Evolutionary conservation across 2,888 invertebrate genomes (phyloP).

Genomic region (Leptinotarsa rubiginosa): DNA sequence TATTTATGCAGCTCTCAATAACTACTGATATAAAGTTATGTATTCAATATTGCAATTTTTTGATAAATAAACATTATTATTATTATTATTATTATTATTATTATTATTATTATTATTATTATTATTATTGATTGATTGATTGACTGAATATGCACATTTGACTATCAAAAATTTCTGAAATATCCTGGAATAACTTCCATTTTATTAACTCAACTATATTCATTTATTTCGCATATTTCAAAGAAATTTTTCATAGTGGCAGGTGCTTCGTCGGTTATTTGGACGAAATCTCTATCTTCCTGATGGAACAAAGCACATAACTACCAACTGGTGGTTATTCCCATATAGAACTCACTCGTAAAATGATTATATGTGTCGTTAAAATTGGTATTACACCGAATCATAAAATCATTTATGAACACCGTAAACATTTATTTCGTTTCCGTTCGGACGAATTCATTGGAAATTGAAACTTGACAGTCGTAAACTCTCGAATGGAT

Average conservation of each 20-base stretch:
- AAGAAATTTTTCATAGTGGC: not conserved
- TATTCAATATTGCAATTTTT: no score
- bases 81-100: no score
- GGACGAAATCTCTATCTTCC: not conserved
- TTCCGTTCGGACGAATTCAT: not conserved
- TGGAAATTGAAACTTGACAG: not conserved
- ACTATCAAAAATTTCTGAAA: no score
- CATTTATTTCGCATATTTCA: not conserved
- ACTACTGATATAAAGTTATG: no score
- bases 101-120: no score
- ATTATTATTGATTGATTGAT: no score
- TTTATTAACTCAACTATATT: no score
- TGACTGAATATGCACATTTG: no score
- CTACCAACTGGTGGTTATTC: not conserved
- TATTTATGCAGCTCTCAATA: no score
- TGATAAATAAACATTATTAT: no score
- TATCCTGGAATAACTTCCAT: no score
- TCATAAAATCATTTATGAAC: conserved; percentile 5
- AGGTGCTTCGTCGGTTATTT: not conserved
- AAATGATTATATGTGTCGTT: conserved; percentile 3
- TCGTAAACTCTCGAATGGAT: not conserved
- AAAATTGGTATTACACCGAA: not conserved
- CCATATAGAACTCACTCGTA: not conserved
- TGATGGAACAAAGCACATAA: not conserved
- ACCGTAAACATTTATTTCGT: not conserved